Percentiles rank a stretch among this genome's conserved stretches.
phyloP scores from a whole-genome alignment of 2,113 vertebrate species.

The Mastomys natalensis region DNA sequence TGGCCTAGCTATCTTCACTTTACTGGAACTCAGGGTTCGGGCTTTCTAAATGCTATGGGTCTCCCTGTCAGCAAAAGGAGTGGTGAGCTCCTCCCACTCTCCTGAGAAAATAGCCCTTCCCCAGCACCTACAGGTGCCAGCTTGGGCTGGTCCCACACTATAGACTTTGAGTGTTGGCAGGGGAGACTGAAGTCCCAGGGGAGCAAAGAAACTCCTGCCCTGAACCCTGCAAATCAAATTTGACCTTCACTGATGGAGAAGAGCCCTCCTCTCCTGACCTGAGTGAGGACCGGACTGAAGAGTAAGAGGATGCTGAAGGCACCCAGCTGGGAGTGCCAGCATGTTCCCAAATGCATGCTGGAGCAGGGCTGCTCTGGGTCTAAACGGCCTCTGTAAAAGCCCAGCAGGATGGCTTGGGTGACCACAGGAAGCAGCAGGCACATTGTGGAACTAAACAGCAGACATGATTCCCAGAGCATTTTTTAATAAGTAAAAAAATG shows the following conservation, averaged over 20 bases:
- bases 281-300: background rate
- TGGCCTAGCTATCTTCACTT: constrained; percentile 84
- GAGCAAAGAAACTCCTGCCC: background rate
- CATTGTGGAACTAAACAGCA: constrained; percentile 49
- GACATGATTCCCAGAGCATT: constrained; percentile 67
- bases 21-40: constrained; percentile 78
- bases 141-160: background rate
- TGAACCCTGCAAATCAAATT: constrained; percentile 21
- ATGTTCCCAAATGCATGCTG: background rate
- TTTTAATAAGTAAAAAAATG: constrained; percentile 68
- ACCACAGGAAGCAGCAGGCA: constrained; percentile 57
- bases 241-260: background rate
- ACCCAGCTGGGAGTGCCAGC: background rate
- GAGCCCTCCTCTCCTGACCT: background rate
- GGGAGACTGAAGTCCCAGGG: background rate
- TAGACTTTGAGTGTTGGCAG: background rate
- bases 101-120: constrained; percentile 58
- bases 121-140: background rate
- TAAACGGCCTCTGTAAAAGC: background rate
- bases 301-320: background rate
- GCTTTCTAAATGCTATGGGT: constrained; percentile 52
- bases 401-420: background rate
- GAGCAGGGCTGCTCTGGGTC: background rate
- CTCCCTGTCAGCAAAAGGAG: constrained; percentile 84
- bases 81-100: constrained; percentile 86